phyloP scores from a whole-genome alignment of 1,140 invertebrate genomes.

The Bombus superbus region DNA sequence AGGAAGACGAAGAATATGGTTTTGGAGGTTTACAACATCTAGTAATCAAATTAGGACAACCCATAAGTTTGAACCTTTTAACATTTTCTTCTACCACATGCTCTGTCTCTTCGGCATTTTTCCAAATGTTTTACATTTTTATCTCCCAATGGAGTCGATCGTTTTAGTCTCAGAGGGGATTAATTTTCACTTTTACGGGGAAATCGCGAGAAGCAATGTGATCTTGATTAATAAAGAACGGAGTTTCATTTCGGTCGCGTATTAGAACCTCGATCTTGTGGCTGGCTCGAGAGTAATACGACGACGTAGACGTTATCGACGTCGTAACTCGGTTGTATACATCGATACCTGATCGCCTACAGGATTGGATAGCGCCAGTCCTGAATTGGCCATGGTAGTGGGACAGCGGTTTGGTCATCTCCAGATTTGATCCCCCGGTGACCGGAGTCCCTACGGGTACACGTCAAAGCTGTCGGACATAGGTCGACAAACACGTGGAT shows the following conservation, averaged over 20 bases:
- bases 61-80: too few relatives aligned
- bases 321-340: conserved; percentile 47
- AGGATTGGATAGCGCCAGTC: conserved; percentile 54
- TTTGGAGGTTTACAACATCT: neutral
- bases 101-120: too few relatives aligned
- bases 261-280: neutral
- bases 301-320: conserved; percentile 47
- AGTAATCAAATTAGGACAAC: neutral
- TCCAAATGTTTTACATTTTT: too few relatives aligned
- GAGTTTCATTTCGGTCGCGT: neutral
- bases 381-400: conserved; percentile 58
- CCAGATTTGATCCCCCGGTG: conserved; percentile 63
- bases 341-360: conserved; percentile 35
- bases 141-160: too few relatives aligned
- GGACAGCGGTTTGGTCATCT: conserved; percentile 67
- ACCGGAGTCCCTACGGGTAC: conserved; percentile 56
- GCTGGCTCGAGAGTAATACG: conserved; percentile 34
- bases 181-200: neutral
- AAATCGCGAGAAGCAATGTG: neutral
- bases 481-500: conserved; percentile 64
- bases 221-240: neutral
- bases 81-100: too few relatives aligned
- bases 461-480: conserved; percentile 69
- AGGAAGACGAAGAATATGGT: neutral
- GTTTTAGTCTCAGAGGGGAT: too few relatives aligned